Conservation (phyloP, 2,113 vertebrate species). For the Colaptes auratus region DNA sequence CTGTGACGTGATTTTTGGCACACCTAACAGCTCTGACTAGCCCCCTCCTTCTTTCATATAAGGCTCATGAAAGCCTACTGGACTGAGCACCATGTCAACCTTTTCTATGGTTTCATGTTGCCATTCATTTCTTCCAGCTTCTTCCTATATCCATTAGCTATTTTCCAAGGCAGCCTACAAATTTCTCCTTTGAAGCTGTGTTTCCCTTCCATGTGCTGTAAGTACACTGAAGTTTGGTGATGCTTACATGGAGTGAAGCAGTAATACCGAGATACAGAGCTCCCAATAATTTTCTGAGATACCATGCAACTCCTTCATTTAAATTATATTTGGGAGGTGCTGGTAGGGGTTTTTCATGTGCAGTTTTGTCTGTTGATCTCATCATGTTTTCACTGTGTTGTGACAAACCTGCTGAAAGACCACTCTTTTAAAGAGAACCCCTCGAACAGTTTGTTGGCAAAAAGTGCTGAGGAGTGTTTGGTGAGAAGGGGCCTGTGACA, state of each 20-base stretch:
- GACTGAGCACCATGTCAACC: background rate
- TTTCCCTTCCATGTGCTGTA: background rate
- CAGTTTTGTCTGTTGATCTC: background rate
- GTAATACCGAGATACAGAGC: background rate
- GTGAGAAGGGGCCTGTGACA: background rate
- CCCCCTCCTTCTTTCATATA: accelerated
- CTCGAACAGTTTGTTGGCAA: background rate
- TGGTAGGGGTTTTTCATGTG: background rate
- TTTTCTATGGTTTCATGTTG: background rate
- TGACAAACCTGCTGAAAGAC: background rate
- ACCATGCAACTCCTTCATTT: background rate
- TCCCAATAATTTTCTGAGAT: background rate
- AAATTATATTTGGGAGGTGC: background rate
- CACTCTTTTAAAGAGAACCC: background rate
- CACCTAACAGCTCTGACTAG: background rate
- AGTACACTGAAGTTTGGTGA: background rate
- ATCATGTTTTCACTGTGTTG: background rate
- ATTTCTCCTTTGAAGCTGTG: background rate
- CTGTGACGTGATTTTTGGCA: background rate
- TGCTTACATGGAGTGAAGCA: background rate
- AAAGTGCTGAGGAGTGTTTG: background rate
- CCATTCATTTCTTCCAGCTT: background rate
- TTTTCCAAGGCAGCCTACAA: background rate
- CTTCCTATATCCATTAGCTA: background rate
- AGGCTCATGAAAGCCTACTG: background rate